Evolutionary conservation across 2,888 invertebrate species (phyloP), one percentile per base, ranked within the genome.

Genomic region (Lycaena phlaeas): DNA sequence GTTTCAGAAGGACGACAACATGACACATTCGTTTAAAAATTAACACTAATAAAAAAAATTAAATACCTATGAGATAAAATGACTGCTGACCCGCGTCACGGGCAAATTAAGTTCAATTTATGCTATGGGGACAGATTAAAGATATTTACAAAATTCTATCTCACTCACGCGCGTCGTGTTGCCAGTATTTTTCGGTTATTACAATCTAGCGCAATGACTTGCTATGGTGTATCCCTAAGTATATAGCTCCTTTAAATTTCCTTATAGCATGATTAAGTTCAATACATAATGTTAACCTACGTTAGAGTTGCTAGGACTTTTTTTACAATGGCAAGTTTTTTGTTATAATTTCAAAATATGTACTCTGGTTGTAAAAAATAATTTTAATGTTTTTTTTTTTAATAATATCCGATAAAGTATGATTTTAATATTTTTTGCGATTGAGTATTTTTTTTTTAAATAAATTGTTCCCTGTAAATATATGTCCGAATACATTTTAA

Each of bases 11-110:
- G 63, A 64, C 59, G 60, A 62, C 65, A 60, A 65, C 69, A 76
- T 76, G 76, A 81, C 76, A 77, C 76, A 71, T 68, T 69, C 66
- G 62, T 68, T 67, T 60, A 69, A 70, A 71, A 75, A 73, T 67
- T 72, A 73, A 70, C 64, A 64, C 70, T 76, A 73, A 52, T 63
- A 74, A 72, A 77, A 71, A 75, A 71, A 65, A 71, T 79, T 81
- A 79, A 79, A 79, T 79, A 82, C 78, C 82, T 82, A 82, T 81
- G 82, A 84, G 82, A 81, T 81, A 82, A 76, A 76, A 78, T 81
- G 82, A 82, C 82, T 82, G 59, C 52, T 64, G 71, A 61, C 73
- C 70, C 46, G 58, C 63, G 69, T n/a, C 68, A 61, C 68, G 61
- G 64, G 63, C 68, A 70, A n/a, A n/a, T n/a, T n/a, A 74, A 65